Evolutionary conservation across 2,113 vertebrate species (phyloP), one percentile per base, ranked within the genome.

Genomic region (Stegastes partitus): DNA sequence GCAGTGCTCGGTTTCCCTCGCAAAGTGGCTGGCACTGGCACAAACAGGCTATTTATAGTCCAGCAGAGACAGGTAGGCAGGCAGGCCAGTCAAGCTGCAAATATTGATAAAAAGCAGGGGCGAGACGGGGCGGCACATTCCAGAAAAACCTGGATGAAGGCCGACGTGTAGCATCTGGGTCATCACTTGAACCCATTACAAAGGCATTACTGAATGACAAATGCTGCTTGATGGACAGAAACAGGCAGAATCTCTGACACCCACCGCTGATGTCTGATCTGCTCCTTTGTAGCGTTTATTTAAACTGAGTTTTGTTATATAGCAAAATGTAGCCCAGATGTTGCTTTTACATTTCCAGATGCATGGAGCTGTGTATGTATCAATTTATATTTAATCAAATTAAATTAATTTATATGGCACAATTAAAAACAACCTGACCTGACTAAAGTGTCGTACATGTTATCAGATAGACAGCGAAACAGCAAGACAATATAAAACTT

Each of bases 11-110:
- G 47, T 50, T 67, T 76, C 61, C 21, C 68, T 56, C 51, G 62
- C 70, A 87, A 67, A 87, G 53, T 16, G 72, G 45, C 83, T 72
- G 81, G 79, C 80, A 67, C 74, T 45, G 64, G 22, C 71, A 68
- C 68, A 86, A 79, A 88, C 22, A 54, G 74, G 74, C 79, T 92
- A 91, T 94, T 92, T 92, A 87, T 93, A 93, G 89, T 59, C 50
- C 51, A 45, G 81, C 61, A 68, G 31, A 73, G 61, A 65, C 51
- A 78, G 86, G 70, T 74, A 82, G 71, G 34, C 74, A 80, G 54
- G 61, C 61, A 19, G 62, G 57, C 70, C 72, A 78, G 77, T 82
- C 87, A 81, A 68, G 83, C 89, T 85, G 77, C 72, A 89, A 88
- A 92, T 89, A 80, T 89, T 92, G 89, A 92, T 87, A 73, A 86